Conservation (phyloP, 2,113 vertebrate species). For the Macrotus californicus region DNA sequence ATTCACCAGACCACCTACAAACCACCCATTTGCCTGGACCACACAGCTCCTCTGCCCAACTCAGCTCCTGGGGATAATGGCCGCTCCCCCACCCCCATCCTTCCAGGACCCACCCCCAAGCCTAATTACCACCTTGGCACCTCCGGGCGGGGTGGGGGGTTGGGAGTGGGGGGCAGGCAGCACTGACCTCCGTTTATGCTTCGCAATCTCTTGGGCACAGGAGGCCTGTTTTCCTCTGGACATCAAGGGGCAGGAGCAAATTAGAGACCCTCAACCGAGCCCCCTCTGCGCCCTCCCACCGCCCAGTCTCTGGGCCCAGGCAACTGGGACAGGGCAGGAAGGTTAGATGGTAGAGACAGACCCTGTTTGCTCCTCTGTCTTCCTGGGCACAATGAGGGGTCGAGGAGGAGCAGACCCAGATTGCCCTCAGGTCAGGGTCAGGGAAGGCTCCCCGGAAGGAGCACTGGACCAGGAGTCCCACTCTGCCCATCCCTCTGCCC, state of each 20-base stretch:
- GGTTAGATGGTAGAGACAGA: neutral
- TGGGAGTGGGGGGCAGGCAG: neutral
- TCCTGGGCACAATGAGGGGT: neutral
- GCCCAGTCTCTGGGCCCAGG: neutral
- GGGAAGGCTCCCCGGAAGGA: neutral
- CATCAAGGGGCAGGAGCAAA: slow-evolving; percentile 62
- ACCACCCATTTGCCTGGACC: slow-evolving; percentile 58
- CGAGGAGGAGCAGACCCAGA: neutral
- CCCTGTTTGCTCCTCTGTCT: neutral
- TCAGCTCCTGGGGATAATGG: slow-evolving; percentile 47
- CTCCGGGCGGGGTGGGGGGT: neutral
- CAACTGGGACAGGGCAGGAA: neutral
- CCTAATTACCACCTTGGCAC: slow-evolving; percentile 70
- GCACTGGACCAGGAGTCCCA: neutral
- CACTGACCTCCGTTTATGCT: slow-evolving; percentile 67
- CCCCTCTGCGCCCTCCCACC: neutral
- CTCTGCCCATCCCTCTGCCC: accelerated
- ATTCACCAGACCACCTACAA: slow-evolving; percentile 68
- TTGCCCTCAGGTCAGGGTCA: neutral
- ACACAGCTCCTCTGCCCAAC: slow-evolving; percentile 56
- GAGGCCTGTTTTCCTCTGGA: slow-evolving; percentile 58
- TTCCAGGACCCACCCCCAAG: slow-evolving; percentile 51
- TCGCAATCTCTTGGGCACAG: slow-evolving; percentile 42
- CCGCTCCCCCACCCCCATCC: slow-evolving; percentile 27
- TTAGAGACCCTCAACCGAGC: slow-evolving; percentile 61